Evolutionary conservation across 2,113 vertebrate genomes (phyloP).

Genomic region (Physeter macrocephalus): DNA sequence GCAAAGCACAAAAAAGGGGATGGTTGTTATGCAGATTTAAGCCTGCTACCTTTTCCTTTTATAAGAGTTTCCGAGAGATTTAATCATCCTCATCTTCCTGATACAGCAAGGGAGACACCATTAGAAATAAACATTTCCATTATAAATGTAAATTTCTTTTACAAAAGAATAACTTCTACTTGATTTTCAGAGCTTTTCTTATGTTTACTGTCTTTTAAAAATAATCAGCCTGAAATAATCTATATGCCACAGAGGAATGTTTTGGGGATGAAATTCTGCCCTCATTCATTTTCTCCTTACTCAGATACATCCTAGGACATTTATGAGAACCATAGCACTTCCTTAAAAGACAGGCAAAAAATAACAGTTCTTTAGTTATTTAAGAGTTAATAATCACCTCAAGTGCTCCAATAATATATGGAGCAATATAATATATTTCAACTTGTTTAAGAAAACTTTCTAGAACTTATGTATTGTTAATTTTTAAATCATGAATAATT

Average conservation of each 20-base stretch:
- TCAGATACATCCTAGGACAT: background rate
- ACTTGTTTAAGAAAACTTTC: background rate
- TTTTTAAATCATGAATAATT: background rate
- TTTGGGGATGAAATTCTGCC: background rate
- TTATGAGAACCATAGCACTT: background rate
- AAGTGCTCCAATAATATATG: background rate
- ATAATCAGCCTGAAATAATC: background rate
- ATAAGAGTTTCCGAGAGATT: background rate
- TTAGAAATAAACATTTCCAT: background rate
- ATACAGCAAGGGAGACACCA: background rate
- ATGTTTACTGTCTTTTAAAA: background rate
- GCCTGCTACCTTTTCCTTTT: background rate
- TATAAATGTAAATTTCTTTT: background rate
- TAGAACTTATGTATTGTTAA: background rate
- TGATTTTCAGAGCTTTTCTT: background rate
- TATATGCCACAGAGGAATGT: background rate
- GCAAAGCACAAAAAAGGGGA: background rate
- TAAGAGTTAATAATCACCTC: background rate
- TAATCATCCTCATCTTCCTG: background rate
- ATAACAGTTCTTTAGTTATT: background rate
- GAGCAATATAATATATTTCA: too few species aligned
- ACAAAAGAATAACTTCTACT: background rate
- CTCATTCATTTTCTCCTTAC: background rate
- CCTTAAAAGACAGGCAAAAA: background rate
- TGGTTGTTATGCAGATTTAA: background rate